A percentile compares a stretch with the other conserved stretches of the same genome.
Conservation (phyloP, 1,140 invertebrate genomes). For the Megathymus violae region DNA sequence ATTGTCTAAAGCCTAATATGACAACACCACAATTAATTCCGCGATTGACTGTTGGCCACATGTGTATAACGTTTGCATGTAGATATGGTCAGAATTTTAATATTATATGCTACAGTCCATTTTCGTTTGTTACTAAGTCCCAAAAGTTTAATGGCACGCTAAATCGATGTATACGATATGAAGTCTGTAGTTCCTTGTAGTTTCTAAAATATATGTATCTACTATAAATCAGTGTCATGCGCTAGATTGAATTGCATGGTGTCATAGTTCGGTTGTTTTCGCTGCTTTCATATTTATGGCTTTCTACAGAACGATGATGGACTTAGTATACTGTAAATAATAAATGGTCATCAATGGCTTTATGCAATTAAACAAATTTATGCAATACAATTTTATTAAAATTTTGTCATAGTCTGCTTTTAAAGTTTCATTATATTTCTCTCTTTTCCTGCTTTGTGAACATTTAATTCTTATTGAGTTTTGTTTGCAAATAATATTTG, state of each 20-base stretch:
- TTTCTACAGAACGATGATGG: not conserved
- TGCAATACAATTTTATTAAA: too few relatives aligned
- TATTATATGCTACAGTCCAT: not conserved
- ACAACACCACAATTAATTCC: conserved; percentile 31
- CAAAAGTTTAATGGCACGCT: conserved; percentile 20
- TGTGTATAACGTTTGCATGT: conserved; percentile 6
- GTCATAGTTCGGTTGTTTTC: conserved; percentile 12
- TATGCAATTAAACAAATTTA: too few relatives aligned
- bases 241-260: conserved; percentile 29
- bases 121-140: not conserved
- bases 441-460: too few relatives aligned
- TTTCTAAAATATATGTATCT: too few relatives aligned
- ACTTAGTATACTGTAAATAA: conserved; percentile 19
- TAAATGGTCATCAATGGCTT: not conserved
- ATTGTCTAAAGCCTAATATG: conserved; percentile 28
- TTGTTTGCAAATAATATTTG: too few relatives aligned
- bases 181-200: too few relatives aligned
- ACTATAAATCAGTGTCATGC: conserved; percentile 19
- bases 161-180: conserved; percentile 19
- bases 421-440: too few relatives aligned
- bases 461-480: too few relatives aligned
- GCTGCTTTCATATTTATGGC: not conserved
- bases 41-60: conserved; percentile 25
- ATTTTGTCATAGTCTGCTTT: too few relatives aligned
- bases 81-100: not conserved